phyloP scores from a whole-genome alignment of 37 sponge, comb jelly and placozoan genomes.

The Tethya wilhelma region DNA sequence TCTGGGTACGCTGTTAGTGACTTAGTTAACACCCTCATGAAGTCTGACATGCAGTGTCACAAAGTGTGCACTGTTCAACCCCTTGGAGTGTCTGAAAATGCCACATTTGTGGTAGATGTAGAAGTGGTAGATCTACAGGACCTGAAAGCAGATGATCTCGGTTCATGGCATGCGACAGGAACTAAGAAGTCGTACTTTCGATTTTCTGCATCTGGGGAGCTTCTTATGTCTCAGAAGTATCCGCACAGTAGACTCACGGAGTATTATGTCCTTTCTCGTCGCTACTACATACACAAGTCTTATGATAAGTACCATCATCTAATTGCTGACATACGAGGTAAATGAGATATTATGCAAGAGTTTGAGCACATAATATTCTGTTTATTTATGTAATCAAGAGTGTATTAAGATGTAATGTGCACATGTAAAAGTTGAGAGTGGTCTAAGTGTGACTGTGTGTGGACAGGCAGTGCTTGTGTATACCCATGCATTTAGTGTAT shows the following conservation, averaged over 20 bases:
- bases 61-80: slow-evolving; percentile 4
- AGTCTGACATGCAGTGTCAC: not conserved
- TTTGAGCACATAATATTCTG: too few species aligned
- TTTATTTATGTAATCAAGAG: too few species aligned
- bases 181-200: slow-evolving; percentile 13
- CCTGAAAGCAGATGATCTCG: slow-evolving; percentile 27
- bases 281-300: not conserved
- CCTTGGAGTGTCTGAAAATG: not conserved
- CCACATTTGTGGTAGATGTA: not conserved
- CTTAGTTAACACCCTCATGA: not conserved
- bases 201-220: not conserved
- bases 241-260: too few species aligned
- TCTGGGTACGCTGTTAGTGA: not conserved
- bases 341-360: too few species aligned
- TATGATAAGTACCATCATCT: not conserved
- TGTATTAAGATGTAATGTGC: too few species aligned
- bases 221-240: not conserved
- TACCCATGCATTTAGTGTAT: too few species aligned
- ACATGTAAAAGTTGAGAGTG: too few species aligned
- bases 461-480: too few species aligned
- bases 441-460: too few species aligned
- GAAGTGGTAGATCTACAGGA: not conserved
- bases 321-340: slow-evolving; percentile 5
- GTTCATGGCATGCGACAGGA: slow-evolving; percentile 17
- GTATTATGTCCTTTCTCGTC: slow-evolving; percentile 5